Base-by-base conservation (phyloP, 2,113 vertebrate genomes). In the Capra hircus region DNA sequence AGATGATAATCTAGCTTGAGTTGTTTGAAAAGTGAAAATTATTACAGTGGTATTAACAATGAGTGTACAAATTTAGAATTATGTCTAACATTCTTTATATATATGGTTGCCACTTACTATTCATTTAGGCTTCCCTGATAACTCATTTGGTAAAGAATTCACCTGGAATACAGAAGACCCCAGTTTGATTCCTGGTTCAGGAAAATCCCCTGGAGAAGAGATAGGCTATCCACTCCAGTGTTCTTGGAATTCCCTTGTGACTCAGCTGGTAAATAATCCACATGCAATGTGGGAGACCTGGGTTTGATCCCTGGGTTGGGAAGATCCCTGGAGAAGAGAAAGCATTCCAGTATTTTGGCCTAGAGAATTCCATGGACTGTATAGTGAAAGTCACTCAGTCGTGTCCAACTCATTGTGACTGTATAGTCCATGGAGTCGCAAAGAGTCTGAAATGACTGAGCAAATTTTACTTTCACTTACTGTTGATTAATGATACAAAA, bases 11-110 rank as follows among this genome's bases (percentile, higher is more conserved):
- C 14, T 52, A 33, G 23, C 15, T 74, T 93, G 14, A 81, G 10
- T 48, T 93, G 43, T 60, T 90, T 81, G 43, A 96, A 95, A 89
- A 52, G 15, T 57, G 7, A 90, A 88, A 53, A 62, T 48, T 89
- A 84, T 60, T 91, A 28, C 9, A 91, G 19, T 59, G 53, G 48
- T 52, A 91, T 57, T 91, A 93, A 74, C 59, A 0, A 60, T 77
- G 23, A 71, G 33, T 40, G 8, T 19, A 36, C 19, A 94, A 81
- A 36, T 78, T 2, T 64, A 95, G 7, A 90, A 64, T 5, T 25
- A 23, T 7, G 36, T 74, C 36, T 10, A 82, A 62, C 2, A 50
- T 64, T 94, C 17, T 71, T n/a, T 83, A 25, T 86, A 78, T 30
- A 15, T 74, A 14, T n/a, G 19, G 2, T 7, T 83, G 14, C 23